phyloP scores from a whole-genome alignment of 2,113 vertebrate species.

The Spermophilus dauricus region DNA sequence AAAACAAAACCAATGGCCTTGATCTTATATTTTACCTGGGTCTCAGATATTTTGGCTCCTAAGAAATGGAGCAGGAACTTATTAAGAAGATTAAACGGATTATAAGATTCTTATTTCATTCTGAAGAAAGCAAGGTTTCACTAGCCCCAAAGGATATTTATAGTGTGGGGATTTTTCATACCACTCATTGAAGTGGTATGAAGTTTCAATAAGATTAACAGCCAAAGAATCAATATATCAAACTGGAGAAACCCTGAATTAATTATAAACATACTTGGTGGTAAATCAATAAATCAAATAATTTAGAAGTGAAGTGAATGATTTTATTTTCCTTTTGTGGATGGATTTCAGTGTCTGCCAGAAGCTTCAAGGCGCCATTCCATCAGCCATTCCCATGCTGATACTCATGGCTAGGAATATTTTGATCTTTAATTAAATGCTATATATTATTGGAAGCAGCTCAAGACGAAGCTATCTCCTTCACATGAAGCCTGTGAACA shows the following conservation, averaged over 20 bases:
- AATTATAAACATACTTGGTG: conserved; percentile 42
- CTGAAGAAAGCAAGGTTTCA: conserved; percentile 50
- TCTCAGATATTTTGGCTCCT: conserved; percentile 26
- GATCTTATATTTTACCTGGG: conserved; percentile 16
- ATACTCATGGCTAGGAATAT: background rate
- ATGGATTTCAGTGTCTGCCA: background rate
- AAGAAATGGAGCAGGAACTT: conserved; percentile 36
- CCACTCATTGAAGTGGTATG: background rate
- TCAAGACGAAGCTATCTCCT: background rate
- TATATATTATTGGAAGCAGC: conserved; percentile 35
- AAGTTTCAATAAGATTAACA: conserved; percentile 55
- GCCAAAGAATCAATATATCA: conserved; percentile 29
- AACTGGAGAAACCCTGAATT: conserved; percentile 24
- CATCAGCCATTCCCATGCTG: background rate
- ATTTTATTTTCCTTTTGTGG: conserved; percentile 51
- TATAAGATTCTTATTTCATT: conserved; percentile 28
- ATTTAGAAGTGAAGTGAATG: conserved; percentile 28
- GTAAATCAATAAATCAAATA: conserved; percentile 53
- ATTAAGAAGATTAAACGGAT: conserved; percentile 62
- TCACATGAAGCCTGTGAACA: conserved; percentile 44
- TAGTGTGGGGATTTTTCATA: conserved; percentile 37
- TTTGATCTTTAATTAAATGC: conserved; percentile 65
- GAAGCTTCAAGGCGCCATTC: background rate
- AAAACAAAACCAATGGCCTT: background rate
- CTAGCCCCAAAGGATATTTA: conserved; percentile 41